Conservation (phyloP, 2,888 invertebrate species). For the Teleogryllus oceanicus region DNA sequence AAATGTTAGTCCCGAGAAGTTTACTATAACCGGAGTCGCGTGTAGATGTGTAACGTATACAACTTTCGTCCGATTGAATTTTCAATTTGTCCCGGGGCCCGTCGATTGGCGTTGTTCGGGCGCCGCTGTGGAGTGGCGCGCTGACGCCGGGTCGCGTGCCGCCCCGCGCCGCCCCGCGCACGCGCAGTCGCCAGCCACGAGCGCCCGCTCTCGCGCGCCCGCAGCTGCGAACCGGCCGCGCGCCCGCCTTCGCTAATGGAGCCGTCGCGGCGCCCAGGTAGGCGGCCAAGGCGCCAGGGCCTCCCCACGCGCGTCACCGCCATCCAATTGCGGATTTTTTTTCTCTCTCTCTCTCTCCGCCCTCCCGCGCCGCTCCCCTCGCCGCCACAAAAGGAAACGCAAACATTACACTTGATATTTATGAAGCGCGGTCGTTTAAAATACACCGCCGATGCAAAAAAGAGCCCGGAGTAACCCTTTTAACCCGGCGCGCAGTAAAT, state of each 20-base stretch:
- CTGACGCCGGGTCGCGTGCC: not conserved
- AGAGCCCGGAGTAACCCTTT: not conserved
- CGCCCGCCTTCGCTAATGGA: not conserved
- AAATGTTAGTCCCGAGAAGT: too few relatives aligned
- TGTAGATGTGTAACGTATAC: too few relatives aligned
- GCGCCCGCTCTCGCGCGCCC: not conserved
- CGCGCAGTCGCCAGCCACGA: not conserved
- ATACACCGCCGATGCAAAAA: conserved; percentile 12
- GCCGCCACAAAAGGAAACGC: not conserved
- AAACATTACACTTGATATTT: conserved; percentile 18
- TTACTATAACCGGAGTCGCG: too few relatives aligned
- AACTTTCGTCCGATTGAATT: too few relatives aligned
- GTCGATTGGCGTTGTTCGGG: too few relatives aligned
- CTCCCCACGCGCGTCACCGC: not conserved
- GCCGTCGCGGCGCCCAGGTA: too few relatives aligned
- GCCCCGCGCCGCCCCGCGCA: not conserved
- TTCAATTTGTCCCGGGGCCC: too few relatives aligned
- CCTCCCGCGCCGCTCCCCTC: too few relatives aligned
- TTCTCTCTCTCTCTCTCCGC: not conserved
- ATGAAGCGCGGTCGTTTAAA: conserved; percentile 1
- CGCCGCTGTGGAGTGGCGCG: too few relatives aligned
- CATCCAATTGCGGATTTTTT: not conserved
- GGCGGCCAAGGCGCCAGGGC: too few relatives aligned
- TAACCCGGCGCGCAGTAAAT: conserved; percentile 8
- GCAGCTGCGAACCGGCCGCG: not conserved